Base-by-base conservation (phyloP, 1,140 invertebrate genomes). In the Rhynchophorus ferrugineus region DNA sequence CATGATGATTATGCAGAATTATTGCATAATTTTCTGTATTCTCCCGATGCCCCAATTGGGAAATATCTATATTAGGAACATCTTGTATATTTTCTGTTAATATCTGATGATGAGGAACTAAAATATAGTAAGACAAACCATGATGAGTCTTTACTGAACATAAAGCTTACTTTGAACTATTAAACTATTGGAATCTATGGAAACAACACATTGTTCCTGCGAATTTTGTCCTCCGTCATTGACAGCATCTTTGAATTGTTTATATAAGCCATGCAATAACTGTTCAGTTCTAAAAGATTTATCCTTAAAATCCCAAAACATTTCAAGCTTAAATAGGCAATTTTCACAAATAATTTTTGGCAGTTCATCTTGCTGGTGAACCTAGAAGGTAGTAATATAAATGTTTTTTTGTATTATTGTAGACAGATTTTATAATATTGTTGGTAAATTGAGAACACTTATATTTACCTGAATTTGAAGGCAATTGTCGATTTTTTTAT, bases 291-390 rank as follows among this genome's bases (percentile, higher is more conserved):
- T 70, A 17, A 78, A 55, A 61, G 72, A 74, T 56, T 75, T 75
- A 59, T 78, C 75, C 46, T 76, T 70, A 66, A 81, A 81, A 39
- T 79, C 76, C 65, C 72, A 77, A 14, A 80, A 60, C 38, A 77
- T 67, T 54, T 81, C 77, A 20, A 81, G 51, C 63, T 80, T 80
- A 44, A 71, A 78, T 16, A 76, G 69, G 62, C 79, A 81, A 33
- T 77, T 72, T 46, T 76, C 72, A 55, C 78, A 81, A 2, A 81
- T 69, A 53, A 78, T 71, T 71, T 81, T 81, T 18, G 79, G 78
- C 16, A 81, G 61, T 45, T 75, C 74, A 62, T 80, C 79, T 11
- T 66, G 68, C 60, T 75, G 67, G n/a, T 73, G 73, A 9, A 80
- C 72, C 78, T 80, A 36, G 61, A 63, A 67, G 58, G 52, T 41